These are phyloP conservation scores for Moxostoma hubbsi DNA, from an alignment of 2,797 vertebrate species.

Conservation along the genomic window DNA sequence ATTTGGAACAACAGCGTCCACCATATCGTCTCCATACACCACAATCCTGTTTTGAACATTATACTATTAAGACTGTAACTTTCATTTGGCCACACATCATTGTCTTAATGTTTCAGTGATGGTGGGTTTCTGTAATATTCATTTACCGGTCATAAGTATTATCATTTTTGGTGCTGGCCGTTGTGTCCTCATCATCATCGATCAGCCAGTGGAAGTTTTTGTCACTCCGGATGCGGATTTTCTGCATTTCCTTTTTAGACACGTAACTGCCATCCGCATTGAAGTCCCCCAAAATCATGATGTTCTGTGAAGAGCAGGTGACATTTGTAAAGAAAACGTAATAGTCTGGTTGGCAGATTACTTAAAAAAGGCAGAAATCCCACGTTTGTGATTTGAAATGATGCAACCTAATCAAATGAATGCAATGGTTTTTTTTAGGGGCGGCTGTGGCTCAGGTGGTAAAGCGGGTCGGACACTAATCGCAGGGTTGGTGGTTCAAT, in stretches of 20 bases:
- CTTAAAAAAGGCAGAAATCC: no score
- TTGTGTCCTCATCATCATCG: constrained; percentile 78
- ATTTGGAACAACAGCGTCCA: constrained; percentile 64
- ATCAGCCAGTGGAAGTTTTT: constrained; percentile 81
- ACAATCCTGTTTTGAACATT: constrained; percentile 71
- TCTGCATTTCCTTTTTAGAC: constrained; percentile 70
- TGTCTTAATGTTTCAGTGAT: neutral
- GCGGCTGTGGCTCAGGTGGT: no score
- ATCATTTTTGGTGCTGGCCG: constrained; percentile 69
- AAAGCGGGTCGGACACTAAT: no score
- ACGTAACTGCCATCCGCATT: constrained; percentile 79
- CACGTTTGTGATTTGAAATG: no score
- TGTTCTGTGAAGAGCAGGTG: constrained; percentile 66
- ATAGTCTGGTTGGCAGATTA: no score
- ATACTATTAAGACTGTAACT: neutral
- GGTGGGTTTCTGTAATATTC: neutral
- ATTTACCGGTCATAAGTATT: constrained; percentile 79
- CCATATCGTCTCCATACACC: constrained; percentile 75
- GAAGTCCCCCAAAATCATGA: constrained; percentile 83
- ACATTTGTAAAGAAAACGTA: no score
- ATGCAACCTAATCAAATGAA: no score
- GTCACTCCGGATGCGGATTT: constrained; percentile 74
- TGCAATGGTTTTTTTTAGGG: no score
- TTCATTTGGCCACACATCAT: no score
- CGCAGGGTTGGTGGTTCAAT: no score